Percentiles rank a stretch among this genome's conserved stretches.
These are phyloP conservation scores for Ochropleura leucogaster DNA, from an alignment of 2,888 invertebrate species.

Conservation along the genomic window DNA sequence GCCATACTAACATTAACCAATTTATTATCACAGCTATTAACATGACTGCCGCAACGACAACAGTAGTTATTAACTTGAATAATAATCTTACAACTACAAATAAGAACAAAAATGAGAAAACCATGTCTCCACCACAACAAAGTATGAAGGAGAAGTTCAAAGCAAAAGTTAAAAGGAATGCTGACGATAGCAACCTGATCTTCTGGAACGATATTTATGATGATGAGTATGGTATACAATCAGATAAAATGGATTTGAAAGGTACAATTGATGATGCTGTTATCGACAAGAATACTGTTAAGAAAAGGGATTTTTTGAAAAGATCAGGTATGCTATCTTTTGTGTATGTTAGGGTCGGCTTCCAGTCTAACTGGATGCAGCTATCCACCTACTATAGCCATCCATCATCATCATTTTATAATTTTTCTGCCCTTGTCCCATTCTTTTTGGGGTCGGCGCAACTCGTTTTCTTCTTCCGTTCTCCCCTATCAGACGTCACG, in stretches of 20 bases:
- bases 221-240: constrained; percentile 81
- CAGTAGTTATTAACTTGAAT: neutral
- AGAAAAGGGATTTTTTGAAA: constrained; percentile 69
- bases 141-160: constrained; percentile 50
- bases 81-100: constrained; percentile 21
- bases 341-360: too few relatives aligned
- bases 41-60: constrained; percentile 2
- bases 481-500: too few relatives aligned
- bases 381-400: too few relatives aligned
- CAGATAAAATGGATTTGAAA: constrained; percentile 70
- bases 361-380: neutral
- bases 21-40: constrained; percentile 41
- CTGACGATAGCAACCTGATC: constrained; percentile 73
- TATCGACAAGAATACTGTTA: constrained; percentile 68
- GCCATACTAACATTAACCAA: neutral
- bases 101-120: constrained; percentile 2
- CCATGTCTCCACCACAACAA: neutral
- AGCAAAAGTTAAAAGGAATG: constrained; percentile 78
- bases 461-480: too few relatives aligned
- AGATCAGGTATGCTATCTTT: constrained; percentile 67
- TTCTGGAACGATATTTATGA: constrained; percentile 86
- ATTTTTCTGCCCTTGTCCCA: too few relatives aligned
- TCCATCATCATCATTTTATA: too few relatives aligned
- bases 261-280: constrained; percentile 72
- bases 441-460: too few relatives aligned